Conservation (phyloP, 2,113 vertebrate species). For the Rhinopomastus cyanomelas region DNA sequence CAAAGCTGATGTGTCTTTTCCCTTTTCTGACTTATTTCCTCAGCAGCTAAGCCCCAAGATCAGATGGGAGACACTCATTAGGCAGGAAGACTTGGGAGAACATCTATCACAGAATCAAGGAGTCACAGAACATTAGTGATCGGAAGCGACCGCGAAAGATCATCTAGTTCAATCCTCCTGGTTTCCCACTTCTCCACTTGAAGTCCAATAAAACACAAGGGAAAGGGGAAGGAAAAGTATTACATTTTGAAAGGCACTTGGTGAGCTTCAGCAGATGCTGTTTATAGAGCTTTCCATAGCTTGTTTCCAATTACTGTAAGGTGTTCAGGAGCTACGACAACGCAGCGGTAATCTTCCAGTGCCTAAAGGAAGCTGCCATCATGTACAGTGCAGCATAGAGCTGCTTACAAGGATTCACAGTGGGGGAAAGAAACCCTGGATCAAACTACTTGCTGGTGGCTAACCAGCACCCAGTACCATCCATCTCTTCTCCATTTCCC, state of each 20-base stretch:
- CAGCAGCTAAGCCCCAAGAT: background rate
- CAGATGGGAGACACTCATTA: background rate
- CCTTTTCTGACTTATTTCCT: background rate
- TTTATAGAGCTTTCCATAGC: background rate
- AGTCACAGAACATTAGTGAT: too few relatives aligned
- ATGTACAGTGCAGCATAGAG: accelerated
- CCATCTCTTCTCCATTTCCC: background rate
- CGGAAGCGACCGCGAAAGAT: too few relatives aligned
- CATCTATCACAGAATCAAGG: too few relatives aligned
- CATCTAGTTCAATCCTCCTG: too few relatives aligned
- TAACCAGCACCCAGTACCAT: background rate
- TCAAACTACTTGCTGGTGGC: background rate
- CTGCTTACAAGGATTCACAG: background rate
- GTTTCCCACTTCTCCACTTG: background rate
- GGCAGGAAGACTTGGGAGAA: background rate
- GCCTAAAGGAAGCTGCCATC: background rate
- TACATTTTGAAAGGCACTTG: background rate
- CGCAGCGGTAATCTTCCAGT: background rate
- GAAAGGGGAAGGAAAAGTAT: background rate
- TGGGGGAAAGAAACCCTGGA: background rate
- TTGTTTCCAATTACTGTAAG: slow-evolving; percentile 15
- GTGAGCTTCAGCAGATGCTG: background rate
- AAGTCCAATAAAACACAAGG: background rate
- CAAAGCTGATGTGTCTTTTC: background rate
- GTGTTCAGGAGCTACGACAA: background rate